Evolutionary conservation across 2,113 vertebrate species (phyloP).

Genomic region (Junco hyemalis): DNA sequence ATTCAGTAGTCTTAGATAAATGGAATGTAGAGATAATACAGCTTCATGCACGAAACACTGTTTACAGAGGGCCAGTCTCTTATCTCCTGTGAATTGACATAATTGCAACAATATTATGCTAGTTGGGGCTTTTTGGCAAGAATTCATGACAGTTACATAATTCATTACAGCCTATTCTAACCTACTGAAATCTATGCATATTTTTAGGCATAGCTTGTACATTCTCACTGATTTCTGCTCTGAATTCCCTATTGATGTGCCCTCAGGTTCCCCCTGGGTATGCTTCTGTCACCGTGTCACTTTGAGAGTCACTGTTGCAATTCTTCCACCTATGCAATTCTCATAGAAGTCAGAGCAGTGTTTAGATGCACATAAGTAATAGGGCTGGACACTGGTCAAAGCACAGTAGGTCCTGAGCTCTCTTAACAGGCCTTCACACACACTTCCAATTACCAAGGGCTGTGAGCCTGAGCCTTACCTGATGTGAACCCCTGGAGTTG

Average conservation of each 20-base stretch:
- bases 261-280: background rate
- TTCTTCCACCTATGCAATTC: background rate
- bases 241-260: background rate
- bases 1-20: constrained; percentile 16
- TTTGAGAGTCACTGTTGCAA: background rate
- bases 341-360: background rate
- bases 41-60: background rate
- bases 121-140: constrained; percentile 40
- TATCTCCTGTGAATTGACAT: constrained; percentile 50
- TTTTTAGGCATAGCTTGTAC: background rate
- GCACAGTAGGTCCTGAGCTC: background rate
- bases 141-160: constrained; percentile 45
- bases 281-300: background rate
- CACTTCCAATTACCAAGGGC: background rate
- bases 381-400: background rate
- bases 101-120: constrained; percentile 52
- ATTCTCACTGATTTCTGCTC: background rate
- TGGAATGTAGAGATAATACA: constrained; percentile 27
- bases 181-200: constrained; percentile 29
- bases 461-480: background rate
- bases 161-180: constrained; percentile 55
- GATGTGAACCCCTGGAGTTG: background rate
- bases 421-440: background rate
- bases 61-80: constrained; percentile 19
- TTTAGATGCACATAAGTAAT: background rate